Conservation (phyloP, 2,113 vertebrate species). For the Ptyas mucosa region DNA sequence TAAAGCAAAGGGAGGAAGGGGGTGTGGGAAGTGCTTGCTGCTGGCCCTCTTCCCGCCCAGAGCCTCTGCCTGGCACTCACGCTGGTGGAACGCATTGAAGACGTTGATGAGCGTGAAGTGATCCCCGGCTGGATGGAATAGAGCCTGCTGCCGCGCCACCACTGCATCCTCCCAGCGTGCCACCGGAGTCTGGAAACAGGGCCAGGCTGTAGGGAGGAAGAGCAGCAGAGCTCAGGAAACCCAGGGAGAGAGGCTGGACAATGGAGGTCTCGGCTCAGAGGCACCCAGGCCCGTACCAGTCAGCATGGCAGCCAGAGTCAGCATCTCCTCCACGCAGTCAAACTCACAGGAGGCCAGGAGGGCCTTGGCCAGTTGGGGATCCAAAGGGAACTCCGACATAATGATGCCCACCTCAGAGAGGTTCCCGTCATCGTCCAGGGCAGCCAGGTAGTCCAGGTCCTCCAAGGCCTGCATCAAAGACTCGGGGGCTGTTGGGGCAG, state of each 20-base stretch:
- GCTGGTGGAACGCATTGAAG: conserved; percentile 79
- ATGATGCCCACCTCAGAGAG: conserved; percentile 86
- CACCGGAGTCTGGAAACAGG: conserved; percentile 40
- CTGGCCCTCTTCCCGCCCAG: fast-evolving
- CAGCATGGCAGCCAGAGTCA: conserved; percentile 86
- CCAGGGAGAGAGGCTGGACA: not conserved
- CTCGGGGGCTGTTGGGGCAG: conserved; percentile 72
- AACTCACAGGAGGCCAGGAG: conserved; percentile 85
- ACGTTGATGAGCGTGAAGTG: conserved; percentile 86
- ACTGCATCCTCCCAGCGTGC: conserved; percentile 68
- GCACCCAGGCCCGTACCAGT: conserved; percentile 64
- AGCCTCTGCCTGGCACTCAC: conserved; percentile 67
- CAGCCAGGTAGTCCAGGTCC: conserved; percentile 86
- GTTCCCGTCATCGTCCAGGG: conserved; percentile 80
- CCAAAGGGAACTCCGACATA: conserved; percentile 82
- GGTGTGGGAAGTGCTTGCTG: fast-evolving
- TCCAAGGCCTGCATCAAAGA: conserved; percentile 86
- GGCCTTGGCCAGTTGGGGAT: conserved; percentile 82
- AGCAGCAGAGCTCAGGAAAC: not conserved
- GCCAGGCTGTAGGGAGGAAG: conserved; percentile 17
- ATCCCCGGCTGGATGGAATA: conserved; percentile 79
- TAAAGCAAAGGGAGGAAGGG: conserved; percentile 46
- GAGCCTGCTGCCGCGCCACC: conserved; percentile 67
- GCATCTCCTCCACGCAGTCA: conserved; percentile 84
- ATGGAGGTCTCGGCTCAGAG: not conserved